Conservation (phyloP, 2,888 invertebrate genomes). For the Elysia crispata region DNA sequence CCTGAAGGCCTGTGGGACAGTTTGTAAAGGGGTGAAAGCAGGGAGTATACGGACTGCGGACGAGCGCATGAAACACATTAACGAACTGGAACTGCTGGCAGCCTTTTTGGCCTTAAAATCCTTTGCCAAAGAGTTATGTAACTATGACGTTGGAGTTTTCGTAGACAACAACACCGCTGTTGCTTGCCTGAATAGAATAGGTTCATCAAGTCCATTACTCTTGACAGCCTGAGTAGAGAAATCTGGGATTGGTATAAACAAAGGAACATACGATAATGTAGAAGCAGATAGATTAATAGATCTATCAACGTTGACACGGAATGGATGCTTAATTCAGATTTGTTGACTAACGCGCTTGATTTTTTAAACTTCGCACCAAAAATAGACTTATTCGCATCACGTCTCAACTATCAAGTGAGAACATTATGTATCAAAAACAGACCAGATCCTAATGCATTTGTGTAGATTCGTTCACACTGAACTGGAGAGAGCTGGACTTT, state of each 20-base stretch:
- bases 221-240: background rate
- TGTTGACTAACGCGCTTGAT: constrained; percentile 18
- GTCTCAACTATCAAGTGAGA: constrained; percentile 21
- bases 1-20: constrained; percentile 44
- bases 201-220: background rate
- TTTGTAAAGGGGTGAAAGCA: constrained; percentile 18
- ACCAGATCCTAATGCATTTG: constrained; percentile 44
- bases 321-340: constrained; percentile 41
- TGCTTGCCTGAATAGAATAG: constrained; percentile 45
- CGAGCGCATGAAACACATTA: constrained; percentile 33
- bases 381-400: constrained; percentile 51
- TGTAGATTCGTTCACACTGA: constrained; percentile 45
- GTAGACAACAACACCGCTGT: constrained; percentile 44
- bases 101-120: constrained; percentile 33
- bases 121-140: constrained; percentile 30
- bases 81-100: constrained; percentile 42
- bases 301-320: constrained; percentile 31
- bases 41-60: constrained; percentile 32
- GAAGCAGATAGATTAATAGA: constrained; percentile 5
- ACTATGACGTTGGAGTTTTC: constrained; percentile 31
- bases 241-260: constrained; percentile 15
- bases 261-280: constrained; percentile 25
- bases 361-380: background rate
- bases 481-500: constrained; percentile 31
- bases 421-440: too few species aligned